Percentiles rank a stretch among this genome's conserved stretches.
Evolutionary conservation across 2,888 invertebrate species (phyloP).

Genomic region (Dermolepida albohirtum): DNA sequence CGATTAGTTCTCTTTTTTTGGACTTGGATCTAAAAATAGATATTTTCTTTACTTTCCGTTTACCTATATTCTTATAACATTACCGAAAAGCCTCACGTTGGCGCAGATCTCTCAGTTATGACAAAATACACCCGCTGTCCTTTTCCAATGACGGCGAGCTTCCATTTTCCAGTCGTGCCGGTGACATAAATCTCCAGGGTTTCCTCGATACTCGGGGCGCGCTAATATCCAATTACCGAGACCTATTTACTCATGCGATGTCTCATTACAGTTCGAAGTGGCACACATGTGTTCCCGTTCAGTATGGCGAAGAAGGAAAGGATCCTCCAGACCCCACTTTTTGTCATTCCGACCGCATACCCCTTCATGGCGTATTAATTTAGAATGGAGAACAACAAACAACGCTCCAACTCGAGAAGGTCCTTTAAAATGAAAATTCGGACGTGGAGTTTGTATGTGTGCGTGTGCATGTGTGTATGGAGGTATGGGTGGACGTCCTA

Average conservation of each 20-base stretch:
- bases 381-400: conserved; percentile 29
- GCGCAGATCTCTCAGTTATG: conserved; percentile 36
- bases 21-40: not conserved
- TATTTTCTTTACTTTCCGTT: conserved; percentile 8
- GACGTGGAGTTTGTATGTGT: conserved; percentile 1
- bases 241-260: conserved; percentile 57
- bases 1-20: too few species aligned
- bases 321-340: conserved; percentile 43
- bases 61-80: not conserved
- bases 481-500: conserved; percentile 20
- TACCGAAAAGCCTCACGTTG: conserved; percentile 26
- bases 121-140: conserved; percentile 32
- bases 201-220: conserved; percentile 49
- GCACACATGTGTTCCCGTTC: conserved; percentile 51
- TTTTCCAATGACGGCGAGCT: conserved; percentile 8
- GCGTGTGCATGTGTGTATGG: too few species aligned
- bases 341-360: conserved; percentile 45
- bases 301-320: conserved; percentile 2
- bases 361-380: conserved; percentile 35
- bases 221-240: conserved; percentile 59
- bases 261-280: conserved; percentile 56
- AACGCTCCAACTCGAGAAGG: conserved; percentile 18
- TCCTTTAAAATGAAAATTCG: conserved; percentile 32
- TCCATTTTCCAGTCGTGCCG: conserved; percentile 30
- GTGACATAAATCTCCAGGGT: conserved; percentile 52